Evolutionary conservation across 1,140 invertebrate species (phyloP).

Genomic region (Aricia agestis): DNA sequence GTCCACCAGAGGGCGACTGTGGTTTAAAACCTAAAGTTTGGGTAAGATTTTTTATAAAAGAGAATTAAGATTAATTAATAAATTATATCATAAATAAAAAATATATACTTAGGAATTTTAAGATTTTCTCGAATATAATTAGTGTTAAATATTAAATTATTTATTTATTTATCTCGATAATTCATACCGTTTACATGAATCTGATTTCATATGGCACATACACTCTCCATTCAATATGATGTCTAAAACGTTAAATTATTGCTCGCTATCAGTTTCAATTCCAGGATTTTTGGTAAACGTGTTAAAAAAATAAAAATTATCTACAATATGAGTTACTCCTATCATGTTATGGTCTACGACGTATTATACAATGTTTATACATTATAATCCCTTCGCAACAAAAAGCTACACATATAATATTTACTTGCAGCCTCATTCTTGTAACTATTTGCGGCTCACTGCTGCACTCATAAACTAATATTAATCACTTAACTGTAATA

Average conservation of each 20-base stretch:
- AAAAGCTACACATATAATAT: neutral
- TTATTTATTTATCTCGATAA: conserved; percentile 6
- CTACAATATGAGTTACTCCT: neutral
- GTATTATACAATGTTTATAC: neutral
- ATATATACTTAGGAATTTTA: too few species aligned
- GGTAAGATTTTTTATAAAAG: neutral
- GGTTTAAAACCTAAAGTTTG: neutral
- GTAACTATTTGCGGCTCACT: too few species aligned
- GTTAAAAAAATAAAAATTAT: conserved; percentile 14
- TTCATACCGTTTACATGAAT: neutral
- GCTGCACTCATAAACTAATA: too few species aligned
- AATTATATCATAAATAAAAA: too few species aligned
- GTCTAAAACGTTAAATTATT: neutral
- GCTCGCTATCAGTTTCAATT: neutral
- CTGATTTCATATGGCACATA: conserved; percentile 8
- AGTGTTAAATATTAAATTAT: neutral
- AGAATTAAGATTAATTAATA: too few species aligned
- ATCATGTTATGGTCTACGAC: neutral
- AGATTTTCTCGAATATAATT: too few species aligned
- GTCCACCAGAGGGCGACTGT: neutral
- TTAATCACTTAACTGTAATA: too few species aligned
- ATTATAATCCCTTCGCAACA: neutral
- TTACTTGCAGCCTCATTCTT: too few species aligned
- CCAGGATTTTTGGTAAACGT: conserved; percentile 4
- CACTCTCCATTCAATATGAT: conserved; percentile 1